Percentiles rank a stretch among this genome's conserved stretches.
Evolutionary conservation across 2,888 invertebrate species (phyloP).

Genomic region (Octodonta nipae): DNA sequence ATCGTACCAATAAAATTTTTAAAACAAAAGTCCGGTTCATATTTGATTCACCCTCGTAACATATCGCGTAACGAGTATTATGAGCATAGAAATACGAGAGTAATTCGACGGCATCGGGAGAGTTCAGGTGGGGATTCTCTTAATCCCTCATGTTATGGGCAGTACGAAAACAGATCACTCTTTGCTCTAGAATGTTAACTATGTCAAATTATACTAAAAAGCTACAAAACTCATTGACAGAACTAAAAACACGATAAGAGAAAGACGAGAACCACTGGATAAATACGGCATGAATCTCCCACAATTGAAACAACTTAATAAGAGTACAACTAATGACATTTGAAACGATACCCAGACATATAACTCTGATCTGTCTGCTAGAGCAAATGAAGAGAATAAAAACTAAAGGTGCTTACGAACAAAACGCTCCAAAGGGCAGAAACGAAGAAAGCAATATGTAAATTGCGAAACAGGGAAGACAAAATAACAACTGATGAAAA

Average conservation of each 20-base stretch:
- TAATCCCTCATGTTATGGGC: too few relatives aligned
- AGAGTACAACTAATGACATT: not conserved
- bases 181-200: not conserved
- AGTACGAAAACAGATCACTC: too few relatives aligned
- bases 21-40: too few relatives aligned
- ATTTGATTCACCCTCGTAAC: too few relatives aligned
- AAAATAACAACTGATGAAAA: slow-evolving; percentile 1
- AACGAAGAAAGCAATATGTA: slow-evolving; percentile 1
- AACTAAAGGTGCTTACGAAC: slow-evolving; percentile 1
- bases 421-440: slow-evolving; percentile 1
- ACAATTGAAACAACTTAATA: slow-evolving; percentile 1
- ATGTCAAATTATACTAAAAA: not conserved
- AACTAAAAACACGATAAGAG: slow-evolving; percentile 1
- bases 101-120: too few relatives aligned
- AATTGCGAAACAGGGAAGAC: slow-evolving; percentile 1
- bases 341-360: too few relatives aligned
- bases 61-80: too few relatives aligned
- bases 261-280: slow-evolving; percentile 1
- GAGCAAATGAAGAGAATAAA: too few relatives aligned
- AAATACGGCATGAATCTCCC: slow-evolving; percentile 1
- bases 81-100: too few relatives aligned
- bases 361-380: not conserved
- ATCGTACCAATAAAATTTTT: too few relatives aligned
- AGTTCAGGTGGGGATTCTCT: too few relatives aligned
- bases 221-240: not conserved